Conservation (phyloP, 2,113 vertebrate genomes). For the Eretmochelys imbricata region DNA sequence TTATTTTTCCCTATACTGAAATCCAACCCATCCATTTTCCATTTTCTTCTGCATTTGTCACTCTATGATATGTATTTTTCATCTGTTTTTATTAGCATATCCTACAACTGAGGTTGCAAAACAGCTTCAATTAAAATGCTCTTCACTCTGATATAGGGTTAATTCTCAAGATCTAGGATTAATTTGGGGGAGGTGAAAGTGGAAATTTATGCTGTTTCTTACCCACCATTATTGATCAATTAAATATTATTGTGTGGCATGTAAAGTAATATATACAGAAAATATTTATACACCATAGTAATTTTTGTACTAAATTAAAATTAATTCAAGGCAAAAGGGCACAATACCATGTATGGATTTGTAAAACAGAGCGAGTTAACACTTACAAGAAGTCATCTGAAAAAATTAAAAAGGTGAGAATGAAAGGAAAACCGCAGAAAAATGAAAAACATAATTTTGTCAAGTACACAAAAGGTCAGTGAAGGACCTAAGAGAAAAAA, state of each 20-base stretch:
- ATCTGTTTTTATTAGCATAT: neutral
- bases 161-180: neutral
- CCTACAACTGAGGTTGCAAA: neutral
- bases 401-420: conserved; percentile 51
- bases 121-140: neutral
- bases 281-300: neutral
- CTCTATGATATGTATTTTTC: accelerated
- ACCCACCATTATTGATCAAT: neutral
- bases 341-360: neutral
- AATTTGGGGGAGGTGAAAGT: neutral
- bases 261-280: neutral
- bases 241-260: neutral
- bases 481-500: conserved; percentile 34
- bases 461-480: conserved; percentile 57
- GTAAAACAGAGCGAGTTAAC: neutral
- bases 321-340: neutral
- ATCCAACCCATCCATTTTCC: neutral
- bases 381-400: neutral
- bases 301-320: neutral
- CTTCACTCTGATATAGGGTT: neutral
- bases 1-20: neutral
- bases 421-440: conserved; percentile 48
- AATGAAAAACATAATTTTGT: conserved; percentile 35
- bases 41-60: conserved; percentile 8
- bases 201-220: neutral